phyloP scores from a whole-genome alignment of 2,113 vertebrate genomes.

The Cacatua alba region DNA sequence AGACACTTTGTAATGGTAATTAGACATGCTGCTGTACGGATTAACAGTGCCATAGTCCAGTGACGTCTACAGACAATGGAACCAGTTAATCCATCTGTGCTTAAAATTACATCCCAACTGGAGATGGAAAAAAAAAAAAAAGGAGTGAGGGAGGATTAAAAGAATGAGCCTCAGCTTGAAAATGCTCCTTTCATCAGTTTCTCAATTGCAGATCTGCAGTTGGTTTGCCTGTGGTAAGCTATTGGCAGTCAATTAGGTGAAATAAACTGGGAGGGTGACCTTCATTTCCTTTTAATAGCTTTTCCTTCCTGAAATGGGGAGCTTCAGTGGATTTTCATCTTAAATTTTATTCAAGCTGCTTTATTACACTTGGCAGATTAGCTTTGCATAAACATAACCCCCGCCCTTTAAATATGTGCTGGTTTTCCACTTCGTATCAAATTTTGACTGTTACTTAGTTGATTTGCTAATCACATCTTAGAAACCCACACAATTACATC shows the following conservation, averaged over 20 bases:
- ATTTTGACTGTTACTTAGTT: constrained; percentile 78
- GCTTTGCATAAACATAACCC: constrained; percentile 82
- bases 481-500: constrained; percentile 74
- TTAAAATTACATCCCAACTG: constrained; percentile 88
- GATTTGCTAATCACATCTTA: constrained; percentile 74
- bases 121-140: constrained; percentile 74
- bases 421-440: constrained; percentile 61
- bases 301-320: constrained; percentile 86
- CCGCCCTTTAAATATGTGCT: constrained; percentile 48
- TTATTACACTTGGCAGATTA: constrained; percentile 89
- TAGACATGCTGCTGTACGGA: constrained; percentile 86
- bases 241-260: constrained; percentile 97
- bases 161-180: constrained; percentile 85
- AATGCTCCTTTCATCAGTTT: constrained; percentile 85
- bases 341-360: constrained; percentile 87
- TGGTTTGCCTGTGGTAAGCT: constrained; percentile 81
- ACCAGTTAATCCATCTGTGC: constrained; percentile 89
- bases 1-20: constrained; percentile 92
- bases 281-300: constrained; percentile 93
- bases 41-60: constrained; percentile 84
- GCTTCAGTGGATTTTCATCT: constrained; percentile 89
- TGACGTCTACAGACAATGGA: constrained; percentile 82
- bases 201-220: constrained; percentile 83
- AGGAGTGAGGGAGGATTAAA: constrained; percentile 81
- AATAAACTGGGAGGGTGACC: constrained; percentile 97